A percentile compares a stretch with the other conserved stretches of the same genome.
Evolutionary conservation across 2,888 invertebrate species (phyloP).

Genomic region (Penaeus monodon): DNA sequence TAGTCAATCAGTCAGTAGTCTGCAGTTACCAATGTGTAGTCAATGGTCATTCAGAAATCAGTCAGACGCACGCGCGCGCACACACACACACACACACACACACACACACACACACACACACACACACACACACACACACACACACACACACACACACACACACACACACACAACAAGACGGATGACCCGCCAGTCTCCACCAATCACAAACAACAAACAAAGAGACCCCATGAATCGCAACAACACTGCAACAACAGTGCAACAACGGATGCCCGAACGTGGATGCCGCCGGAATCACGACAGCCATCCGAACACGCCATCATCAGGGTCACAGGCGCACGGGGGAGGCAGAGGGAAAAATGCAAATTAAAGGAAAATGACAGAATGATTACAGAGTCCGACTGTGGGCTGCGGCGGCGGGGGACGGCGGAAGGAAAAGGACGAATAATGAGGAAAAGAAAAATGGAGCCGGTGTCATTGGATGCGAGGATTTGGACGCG

Average conservation of each 20-base stretch:
- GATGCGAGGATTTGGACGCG: too few relatives aligned
- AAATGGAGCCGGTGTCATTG: too few relatives aligned
- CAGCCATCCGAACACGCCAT: too few relatives aligned
- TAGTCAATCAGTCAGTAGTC: too few relatives aligned
- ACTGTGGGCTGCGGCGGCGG: background rate
- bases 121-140: background rate
- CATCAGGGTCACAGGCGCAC: background rate
- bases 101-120: background rate
- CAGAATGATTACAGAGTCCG: background rate
- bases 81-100: background rate
- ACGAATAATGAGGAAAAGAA: slow-evolving; percentile 30
- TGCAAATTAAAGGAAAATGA: background rate
- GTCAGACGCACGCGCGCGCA: background rate
- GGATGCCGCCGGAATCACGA: too few relatives aligned
- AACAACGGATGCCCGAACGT: too few relatives aligned
- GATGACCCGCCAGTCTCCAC: too few relatives aligned
- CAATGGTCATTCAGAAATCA: too few relatives aligned
- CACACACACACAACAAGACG: background rate
- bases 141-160: background rate
- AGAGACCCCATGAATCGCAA: too few relatives aligned
- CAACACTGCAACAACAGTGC: too few relatives aligned
- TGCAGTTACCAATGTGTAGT: too few relatives aligned
- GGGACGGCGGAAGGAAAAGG: slow-evolving; percentile 18
- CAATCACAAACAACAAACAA: too few relatives aligned
- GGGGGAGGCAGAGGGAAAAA: background rate